Evolutionary conservation across 2,797 vertebrate species (phyloP).

Genomic region (Peromyscus eremicus): DNA sequence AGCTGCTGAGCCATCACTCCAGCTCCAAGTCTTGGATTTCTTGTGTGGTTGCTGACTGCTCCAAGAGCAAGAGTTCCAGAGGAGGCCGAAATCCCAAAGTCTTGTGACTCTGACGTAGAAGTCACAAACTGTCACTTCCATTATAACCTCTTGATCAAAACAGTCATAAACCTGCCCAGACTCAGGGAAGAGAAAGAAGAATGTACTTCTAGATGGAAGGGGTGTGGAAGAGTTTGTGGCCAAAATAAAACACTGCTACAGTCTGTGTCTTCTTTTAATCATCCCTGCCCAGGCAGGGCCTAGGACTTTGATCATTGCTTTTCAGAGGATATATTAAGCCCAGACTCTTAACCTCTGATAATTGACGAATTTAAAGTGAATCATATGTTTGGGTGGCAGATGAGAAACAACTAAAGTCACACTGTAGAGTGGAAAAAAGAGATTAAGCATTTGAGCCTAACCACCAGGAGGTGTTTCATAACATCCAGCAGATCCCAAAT

Average conservation of each 20-base stretch:
- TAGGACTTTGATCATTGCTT: background rate
- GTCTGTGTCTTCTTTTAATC: background rate
- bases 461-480: background rate
- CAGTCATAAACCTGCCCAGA: background rate
- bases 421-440: background rate
- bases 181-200: background rate
- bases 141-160: background rate
- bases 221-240: background rate
- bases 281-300: background rate
- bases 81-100: background rate
- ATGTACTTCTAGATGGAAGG: background rate
- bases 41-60: background rate
- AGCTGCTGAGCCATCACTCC: background rate
- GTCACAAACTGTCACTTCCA: background rate
- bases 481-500: background rate
- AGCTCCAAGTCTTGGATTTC: background rate
- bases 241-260: background rate
- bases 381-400: background rate
- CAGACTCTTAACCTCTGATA: background rate
- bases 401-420: background rate
- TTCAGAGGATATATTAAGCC: background rate
- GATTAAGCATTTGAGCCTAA: background rate
- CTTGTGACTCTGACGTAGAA: background rate
- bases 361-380: conserved; percentile 9
- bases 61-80: background rate